phyloP scores from a whole-genome alignment of 2,797 vertebrate genomes.

The Moxostoma hubbsi region DNA sequence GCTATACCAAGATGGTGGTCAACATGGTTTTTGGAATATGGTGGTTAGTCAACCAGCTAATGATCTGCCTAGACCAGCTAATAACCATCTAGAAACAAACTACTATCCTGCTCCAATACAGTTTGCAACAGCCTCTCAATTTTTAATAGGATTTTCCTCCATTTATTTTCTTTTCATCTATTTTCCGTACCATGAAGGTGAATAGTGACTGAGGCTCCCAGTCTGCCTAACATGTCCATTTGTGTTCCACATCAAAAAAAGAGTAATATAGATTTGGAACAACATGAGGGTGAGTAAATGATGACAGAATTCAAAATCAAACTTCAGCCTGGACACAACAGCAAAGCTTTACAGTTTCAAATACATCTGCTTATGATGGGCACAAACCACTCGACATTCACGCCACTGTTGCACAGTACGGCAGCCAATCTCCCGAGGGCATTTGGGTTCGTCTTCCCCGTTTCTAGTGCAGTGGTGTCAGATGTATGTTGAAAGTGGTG shows the following conservation, averaged over 20 bases:
- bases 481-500: constrained; percentile 54
- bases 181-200: too few species aligned
- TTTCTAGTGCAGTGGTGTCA: constrained; percentile 63
- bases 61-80: too few species aligned
- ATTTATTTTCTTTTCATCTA: background rate
- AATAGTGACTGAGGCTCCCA: too few species aligned
- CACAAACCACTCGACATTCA: constrained; percentile 45
- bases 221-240: too few species aligned
- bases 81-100: too few species aligned
- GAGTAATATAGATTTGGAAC: too few species aligned
- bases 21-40: too few species aligned
- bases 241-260: too few species aligned
- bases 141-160: constrained; percentile 11
- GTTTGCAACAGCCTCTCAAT: background rate
- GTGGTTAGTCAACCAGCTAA: too few species aligned
- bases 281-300: too few species aligned
- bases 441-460: constrained; percentile 36
- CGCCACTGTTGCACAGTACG: constrained; percentile 35
- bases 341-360: background rate
- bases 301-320: background rate
- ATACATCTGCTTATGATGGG: constrained; percentile 38
- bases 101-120: too few species aligned
- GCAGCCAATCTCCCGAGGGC: constrained; percentile 44
- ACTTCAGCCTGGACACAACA: background rate
- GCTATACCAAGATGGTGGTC: too few species aligned